Conservation (phyloP, 1,140 invertebrate genomes). For the Pinna nobilis region DNA sequence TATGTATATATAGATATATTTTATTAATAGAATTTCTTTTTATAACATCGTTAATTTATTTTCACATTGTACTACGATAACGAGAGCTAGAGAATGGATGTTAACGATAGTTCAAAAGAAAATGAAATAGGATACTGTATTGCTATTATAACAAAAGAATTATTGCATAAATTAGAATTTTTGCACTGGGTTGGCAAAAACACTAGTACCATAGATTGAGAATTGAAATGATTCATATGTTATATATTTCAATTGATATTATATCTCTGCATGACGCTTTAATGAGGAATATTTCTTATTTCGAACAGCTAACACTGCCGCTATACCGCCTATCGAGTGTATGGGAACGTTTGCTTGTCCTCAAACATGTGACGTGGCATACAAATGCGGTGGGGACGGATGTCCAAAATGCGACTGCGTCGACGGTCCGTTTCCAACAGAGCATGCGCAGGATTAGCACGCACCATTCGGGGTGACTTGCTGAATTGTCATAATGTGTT, state of each 20-base stretch:
- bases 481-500: constrained; percentile 15
- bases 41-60: no score
- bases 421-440: constrained; percentile 33
- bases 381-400: constrained; percentile 28
- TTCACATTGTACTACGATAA: no score
- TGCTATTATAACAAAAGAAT: no score
- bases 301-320: background rate
- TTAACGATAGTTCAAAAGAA: no score
- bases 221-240: background rate
- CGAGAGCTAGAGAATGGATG: no score
- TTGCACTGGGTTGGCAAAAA: constrained; percentile 16
- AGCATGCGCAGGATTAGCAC: constrained; percentile 5
- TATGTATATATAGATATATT: no score
- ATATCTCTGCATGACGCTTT: no score
- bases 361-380: constrained; percentile 20
- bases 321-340: constrained; percentile 6
- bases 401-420: constrained; percentile 40
- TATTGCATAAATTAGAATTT: no score
- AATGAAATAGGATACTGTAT: no score
- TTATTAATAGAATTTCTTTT: no score
- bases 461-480: background rate
- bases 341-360: constrained; percentile 24
- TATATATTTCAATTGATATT: background rate
- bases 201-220: background rate
- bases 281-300: no score